Conservation (phyloP, 2,113 vertebrate species). For the Plecturocebus donacophilus region DNA sequence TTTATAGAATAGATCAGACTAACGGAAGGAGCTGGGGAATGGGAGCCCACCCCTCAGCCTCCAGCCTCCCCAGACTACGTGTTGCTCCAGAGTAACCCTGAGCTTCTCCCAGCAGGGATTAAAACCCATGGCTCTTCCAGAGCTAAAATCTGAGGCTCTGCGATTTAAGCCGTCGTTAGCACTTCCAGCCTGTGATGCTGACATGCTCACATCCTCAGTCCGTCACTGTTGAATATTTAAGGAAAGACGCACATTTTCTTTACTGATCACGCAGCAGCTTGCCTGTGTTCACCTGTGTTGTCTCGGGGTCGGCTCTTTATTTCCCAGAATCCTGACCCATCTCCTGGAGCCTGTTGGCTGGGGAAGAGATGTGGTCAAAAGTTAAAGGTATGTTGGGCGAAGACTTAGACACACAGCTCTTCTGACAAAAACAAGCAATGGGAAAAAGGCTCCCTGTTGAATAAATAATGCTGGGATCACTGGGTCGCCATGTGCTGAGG, state of each 20-base stretch:
- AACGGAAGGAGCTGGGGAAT: fast-evolving
- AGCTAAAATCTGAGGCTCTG: too few relatives aligned
- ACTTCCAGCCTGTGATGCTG: not conserved
- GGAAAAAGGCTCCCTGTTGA: too few relatives aligned
- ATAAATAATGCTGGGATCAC: too few relatives aligned
- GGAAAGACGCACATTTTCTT: not conserved
- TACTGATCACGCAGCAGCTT: not conserved
- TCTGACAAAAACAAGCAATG: too few relatives aligned
- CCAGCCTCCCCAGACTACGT: not conserved
- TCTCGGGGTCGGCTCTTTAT: not conserved
- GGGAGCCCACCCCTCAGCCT: not conserved
- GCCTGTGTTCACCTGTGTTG: too few relatives aligned
- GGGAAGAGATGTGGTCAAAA: not conserved
- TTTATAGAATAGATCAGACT: not conserved
- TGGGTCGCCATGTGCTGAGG: too few relatives aligned
- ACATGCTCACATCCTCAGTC: not conserved
- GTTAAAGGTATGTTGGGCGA: not conserved
- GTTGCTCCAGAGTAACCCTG: fast-evolving
- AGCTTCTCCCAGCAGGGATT: fast-evolving
- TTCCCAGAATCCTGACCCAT: not conserved
- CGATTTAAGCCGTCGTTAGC: not conserved
- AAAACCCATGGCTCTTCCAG: not conserved
- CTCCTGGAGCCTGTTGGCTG: not conserved
- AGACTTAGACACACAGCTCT: not conserved
- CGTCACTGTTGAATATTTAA: not conserved